Base-by-base conservation (phyloP, 2,888 invertebrate species). In the Drosophila austrosaltans region DNA sequence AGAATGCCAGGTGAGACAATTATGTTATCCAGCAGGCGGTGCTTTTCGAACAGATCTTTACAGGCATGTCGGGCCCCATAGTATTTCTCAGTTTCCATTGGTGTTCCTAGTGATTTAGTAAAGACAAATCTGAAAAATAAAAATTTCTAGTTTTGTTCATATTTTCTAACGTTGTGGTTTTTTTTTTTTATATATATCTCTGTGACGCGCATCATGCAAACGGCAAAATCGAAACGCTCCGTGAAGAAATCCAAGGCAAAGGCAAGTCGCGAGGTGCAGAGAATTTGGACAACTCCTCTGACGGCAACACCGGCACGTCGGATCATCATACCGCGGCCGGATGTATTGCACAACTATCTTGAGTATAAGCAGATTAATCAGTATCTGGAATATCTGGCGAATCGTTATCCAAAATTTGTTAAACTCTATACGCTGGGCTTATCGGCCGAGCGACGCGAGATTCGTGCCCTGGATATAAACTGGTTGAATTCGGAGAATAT, bases 391-490 rank as follows among this genome's bases (percentile, higher is more conserved):
- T 90, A 89, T 54, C 66, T 92, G n/a, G 72, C 77, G 2, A 66
- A 79, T 53, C 87, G 89, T 1, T 92, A 89, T 75, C 39, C 76
- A 0, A 76, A 87, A 36, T 90, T 90, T 36, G 92, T 92, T 2
- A 86, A 80, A 32, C 79, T 91, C 20, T 82, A 88, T 28, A 86
- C 81, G n/a, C 79, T 92, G 61, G 92, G 92, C 2, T 66, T 69
- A 2, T 89, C 92, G 1, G 89, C 90, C 54, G 92, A 92, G 72
- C 82, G 81, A 36, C 90, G 92, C 2, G 75, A 82, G 10, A 69
- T 92, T 32, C 78, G 89, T 0, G 92, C 87, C 2, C 76, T 92
- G 57, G 90, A 91, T 75, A 92, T 92, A 61, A 90, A 92, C 76
- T 92, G 91, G 89, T 80, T 83, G 61, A 89, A 87, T 64, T 63